Evolutionary conservation across 2,888 invertebrate species (phyloP).

Genomic region (Sympetrum striolatum): DNA sequence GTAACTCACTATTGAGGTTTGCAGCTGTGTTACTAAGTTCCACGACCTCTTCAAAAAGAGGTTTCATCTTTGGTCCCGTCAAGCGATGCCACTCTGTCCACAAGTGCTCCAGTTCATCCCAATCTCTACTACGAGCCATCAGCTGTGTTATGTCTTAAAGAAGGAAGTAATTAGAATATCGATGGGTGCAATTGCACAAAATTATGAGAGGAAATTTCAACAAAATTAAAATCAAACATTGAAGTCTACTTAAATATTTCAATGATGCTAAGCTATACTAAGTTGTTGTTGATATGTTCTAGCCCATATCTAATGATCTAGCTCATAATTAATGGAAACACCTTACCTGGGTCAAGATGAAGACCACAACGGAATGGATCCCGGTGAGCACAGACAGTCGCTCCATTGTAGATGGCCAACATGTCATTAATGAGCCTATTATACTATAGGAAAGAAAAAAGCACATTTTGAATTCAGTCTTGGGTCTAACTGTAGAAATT

Average conservation of each 20-base stretch:
- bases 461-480: too few relatives aligned
- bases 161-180: background rate
- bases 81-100: constrained; percentile 93
- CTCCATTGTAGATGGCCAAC: constrained; percentile 85
- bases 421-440: constrained; percentile 88
- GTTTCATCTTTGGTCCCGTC: constrained; percentile 79
- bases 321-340: background rate
- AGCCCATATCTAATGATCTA: too few relatives aligned
- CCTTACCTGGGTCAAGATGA: constrained; percentile 78
- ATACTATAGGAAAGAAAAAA: constrained; percentile 67
- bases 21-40: constrained; percentile 83
- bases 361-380: constrained; percentile 84
- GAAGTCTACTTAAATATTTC: too few relatives aligned
- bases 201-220: too few relatives aligned
- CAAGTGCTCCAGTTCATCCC: constrained; percentile 85
- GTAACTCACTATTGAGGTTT: constrained; percentile 76
- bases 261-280: too few relatives aligned
- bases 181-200: background rate
- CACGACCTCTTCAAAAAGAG: constrained; percentile 80
- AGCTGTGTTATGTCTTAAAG: constrained; percentile 64
- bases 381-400: constrained; percentile 83
- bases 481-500: too few relatives aligned
- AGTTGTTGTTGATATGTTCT: too few relatives aligned
- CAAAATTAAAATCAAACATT: too few relatives aligned
- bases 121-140: constrained; percentile 82